These are phyloP conservation scores for Actenoides hombroni DNA, from an alignment of 2,113 vertebrate species.

Conservation along the genomic window DNA sequence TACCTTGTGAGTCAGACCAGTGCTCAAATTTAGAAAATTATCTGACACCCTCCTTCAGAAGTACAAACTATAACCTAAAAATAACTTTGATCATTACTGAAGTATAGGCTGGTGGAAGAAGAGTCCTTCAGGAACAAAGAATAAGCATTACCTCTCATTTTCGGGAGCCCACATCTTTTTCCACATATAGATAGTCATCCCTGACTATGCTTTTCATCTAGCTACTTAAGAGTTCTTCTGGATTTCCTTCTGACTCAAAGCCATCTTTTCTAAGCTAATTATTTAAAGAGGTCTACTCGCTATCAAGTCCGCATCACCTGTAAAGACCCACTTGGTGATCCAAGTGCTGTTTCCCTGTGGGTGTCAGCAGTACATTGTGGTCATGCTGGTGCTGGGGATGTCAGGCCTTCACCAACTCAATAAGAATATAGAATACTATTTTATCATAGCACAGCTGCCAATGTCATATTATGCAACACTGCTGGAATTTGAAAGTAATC, in stretches of 20 bases:
- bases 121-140: neutral
- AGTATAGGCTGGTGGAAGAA: neutral
- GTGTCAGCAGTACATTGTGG: neutral
- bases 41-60: neutral
- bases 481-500: neutral
- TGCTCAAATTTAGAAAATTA: neutral
- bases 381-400: rapidly evolving
- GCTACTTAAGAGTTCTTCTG: neutral
- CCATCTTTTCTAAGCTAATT: neutral
- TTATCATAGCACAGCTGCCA: neutral
- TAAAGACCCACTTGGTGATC: neutral
- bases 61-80: neutral
- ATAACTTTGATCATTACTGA: neutral
- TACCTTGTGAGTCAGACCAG: neutral
- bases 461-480: neutral
- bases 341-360: neutral
- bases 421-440: neutral
- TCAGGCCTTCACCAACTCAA: neutral
- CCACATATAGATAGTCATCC: neutral
- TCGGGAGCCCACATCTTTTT: neutral
- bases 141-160: neutral
- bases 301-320: neutral
- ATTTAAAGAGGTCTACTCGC: neutral
- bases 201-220: neutral
- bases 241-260: neutral